Base-by-base conservation (phyloP, 1,140 invertebrate genomes). In the Apis florea region DNA sequence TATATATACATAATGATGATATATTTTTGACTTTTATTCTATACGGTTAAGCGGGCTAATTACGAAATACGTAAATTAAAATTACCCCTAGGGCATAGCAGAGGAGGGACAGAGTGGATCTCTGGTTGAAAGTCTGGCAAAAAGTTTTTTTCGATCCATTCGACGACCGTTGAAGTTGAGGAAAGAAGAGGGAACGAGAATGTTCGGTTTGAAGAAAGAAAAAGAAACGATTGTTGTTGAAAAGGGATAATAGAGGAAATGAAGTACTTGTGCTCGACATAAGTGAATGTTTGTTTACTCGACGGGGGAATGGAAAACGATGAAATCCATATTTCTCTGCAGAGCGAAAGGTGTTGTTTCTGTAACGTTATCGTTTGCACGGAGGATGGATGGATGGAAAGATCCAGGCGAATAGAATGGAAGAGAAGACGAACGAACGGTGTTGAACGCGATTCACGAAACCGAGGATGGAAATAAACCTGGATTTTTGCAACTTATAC, bases 11-110 rank as follows among this genome's bases (percentile, higher is more conserved):
- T 67, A 67, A 53, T 59, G 56, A 74, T 79, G 51, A 86, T 86
- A 86, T 86, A 89, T 89, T 90, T 91, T 90, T 53, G 59, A 90
- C 84, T 88, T 88, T 89, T 89, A 90, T 90, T 90, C 80, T 83
- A 87, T 79, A 81, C 79, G 40, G 61, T 78, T n/a, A 85, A 85
- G 74, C 26, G 67, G 54, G 40, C 58, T 53, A 67, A 26, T 58
- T 69, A 59, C 67, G 63, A 49, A 67, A 76, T 67, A 64, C 2
- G 31, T 59, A 73, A 58, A 21, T 19, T 26, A 61, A 6, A 61
- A 70, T 75, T 77, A 72, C 54, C 21, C 59, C 19, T 31, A 64
- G 64, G 17, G 54, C 31, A 40, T 40, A 40, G 6, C 31, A 0
- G n/a, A n/a, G 31, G 31, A 40, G 2, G 31, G 3, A 31, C 31